phyloP scores from a whole-genome alignment of 2,797 vertebrate species.

The Acropternis orthonyx region DNA sequence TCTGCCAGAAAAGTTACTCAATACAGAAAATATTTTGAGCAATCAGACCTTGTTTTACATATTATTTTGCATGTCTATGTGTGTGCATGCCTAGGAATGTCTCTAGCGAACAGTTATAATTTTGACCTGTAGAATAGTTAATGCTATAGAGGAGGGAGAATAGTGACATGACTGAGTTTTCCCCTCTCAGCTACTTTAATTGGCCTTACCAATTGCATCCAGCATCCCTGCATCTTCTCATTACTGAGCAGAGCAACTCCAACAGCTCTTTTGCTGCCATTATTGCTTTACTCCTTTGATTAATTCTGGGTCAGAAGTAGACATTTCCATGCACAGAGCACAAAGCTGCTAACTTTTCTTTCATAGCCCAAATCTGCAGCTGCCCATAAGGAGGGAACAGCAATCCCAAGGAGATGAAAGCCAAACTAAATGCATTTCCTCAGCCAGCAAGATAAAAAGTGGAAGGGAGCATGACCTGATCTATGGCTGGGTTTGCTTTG shows the following conservation, averaged over 20 bases:
- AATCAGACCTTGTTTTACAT: not conserved
- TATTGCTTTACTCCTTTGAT: constrained; percentile 12
- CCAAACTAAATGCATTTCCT: not conserved
- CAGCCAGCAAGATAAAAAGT: not conserved
- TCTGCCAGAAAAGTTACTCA: accelerated
- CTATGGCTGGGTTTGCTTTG: not conserved
- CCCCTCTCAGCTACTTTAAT: not conserved
- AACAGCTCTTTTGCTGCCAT: not conserved
- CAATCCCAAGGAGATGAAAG: constrained; percentile 22
- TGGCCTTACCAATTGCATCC: not conserved
- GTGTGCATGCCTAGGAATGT: not conserved
- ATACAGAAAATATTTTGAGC: not conserved
- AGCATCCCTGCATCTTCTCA: constrained; percentile 2
- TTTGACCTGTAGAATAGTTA: not conserved
- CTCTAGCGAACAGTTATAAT: not conserved
- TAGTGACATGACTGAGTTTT: not conserved
- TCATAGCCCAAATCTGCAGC: not conserved
- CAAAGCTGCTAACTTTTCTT: not conserved
- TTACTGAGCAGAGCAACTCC: not conserved
- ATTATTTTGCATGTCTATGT: not conserved
- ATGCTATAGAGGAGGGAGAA: not conserved
- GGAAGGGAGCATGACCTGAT: not conserved
- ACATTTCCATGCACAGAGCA: not conserved
- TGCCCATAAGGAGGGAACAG: not conserved
- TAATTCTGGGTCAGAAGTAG: constrained; percentile 17